Conservation (phyloP, 2,113 vertebrate genomes). For the Acanthisitta chloris region DNA sequence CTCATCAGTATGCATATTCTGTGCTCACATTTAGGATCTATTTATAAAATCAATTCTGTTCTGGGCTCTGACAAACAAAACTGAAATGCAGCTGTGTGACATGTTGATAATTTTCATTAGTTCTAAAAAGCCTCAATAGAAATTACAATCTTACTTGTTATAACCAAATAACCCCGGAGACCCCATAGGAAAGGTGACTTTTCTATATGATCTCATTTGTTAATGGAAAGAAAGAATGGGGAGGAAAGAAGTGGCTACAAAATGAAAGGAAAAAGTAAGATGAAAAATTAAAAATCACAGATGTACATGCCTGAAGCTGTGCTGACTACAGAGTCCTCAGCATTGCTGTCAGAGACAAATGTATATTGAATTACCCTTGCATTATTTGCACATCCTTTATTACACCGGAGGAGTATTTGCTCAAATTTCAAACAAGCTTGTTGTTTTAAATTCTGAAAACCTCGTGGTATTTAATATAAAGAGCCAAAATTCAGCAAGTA, state of each 20-base stretch:
- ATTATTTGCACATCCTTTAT: conserved; percentile 10
- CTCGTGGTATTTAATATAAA: background rate
- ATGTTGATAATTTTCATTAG: conserved; percentile 81
- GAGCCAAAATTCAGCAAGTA: background rate
- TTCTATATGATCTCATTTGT: conserved; percentile 20
- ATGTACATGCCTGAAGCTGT: background rate
- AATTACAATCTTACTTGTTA: conserved; percentile 73
- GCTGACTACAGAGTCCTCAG: background rate
- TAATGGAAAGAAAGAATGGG: background rate
- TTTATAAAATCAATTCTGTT: conserved; percentile 84
- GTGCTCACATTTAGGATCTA: conserved; percentile 79
- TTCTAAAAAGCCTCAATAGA: conserved; percentile 76
- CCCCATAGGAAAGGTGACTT: conserved; percentile 68
- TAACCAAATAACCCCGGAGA: conserved; percentile 66
- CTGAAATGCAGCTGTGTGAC: conserved; percentile 81
- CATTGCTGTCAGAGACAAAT: background rate
- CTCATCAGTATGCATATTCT: conserved; percentile 76
- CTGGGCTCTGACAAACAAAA: conserved; percentile 78
- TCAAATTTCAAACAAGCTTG: background rate
- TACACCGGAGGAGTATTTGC: background rate
- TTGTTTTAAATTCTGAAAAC: background rate
- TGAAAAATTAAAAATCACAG: conserved; percentile 15
- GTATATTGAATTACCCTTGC: background rate
- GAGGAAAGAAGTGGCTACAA: background rate
- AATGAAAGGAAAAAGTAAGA: conserved; percentile 4